Percentiles rank a stretch among this genome's conserved stretches.
These are phyloP conservation scores for Zaprionus gabonicus DNA, from an alignment of 1,140 invertebrate genomes.

Conservation along the genomic window DNA sequence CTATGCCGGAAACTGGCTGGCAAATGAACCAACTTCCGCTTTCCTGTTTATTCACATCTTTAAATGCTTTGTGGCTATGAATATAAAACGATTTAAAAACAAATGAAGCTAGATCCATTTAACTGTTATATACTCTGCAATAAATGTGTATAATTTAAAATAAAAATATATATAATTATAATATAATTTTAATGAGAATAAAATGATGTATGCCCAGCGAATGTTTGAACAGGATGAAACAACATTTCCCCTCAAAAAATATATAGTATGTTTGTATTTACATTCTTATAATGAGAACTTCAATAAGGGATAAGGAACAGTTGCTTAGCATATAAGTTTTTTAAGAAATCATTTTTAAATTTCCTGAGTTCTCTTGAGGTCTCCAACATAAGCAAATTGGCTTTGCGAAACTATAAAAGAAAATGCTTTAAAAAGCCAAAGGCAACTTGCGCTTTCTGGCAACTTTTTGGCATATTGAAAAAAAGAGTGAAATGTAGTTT, in stretches of 20 bases:
- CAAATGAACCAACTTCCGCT: constrained; percentile 13
- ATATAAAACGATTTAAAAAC: not conserved
- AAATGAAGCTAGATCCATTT: not conserved
- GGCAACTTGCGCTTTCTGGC: not conserved
- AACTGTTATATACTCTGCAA: not conserved
- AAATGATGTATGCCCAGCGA: no score
- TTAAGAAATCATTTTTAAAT: not conserved
- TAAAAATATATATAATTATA: no score
- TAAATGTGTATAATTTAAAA: no score
- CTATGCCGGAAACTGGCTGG: constrained; percentile 5
- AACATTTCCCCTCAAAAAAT: no score
- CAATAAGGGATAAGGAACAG: no score
- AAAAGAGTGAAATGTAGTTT: constrained; percentile 2
- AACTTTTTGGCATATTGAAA: constrained; percentile 3
- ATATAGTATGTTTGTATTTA: no score
- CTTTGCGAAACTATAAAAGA: not conserved
- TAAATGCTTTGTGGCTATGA: not conserved
- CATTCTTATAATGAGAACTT: no score
- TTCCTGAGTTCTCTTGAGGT: no score
- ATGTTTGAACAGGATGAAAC: no score
- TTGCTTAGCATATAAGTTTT: not conserved
- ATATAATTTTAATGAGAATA: no score
- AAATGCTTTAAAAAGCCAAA: not conserved
- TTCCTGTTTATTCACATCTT: constrained; percentile 19
- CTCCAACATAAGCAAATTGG: not conserved